These are phyloP conservation scores for Strix uralensis DNA, from an alignment of 2,113 vertebrate species.

Conservation along the genomic window DNA sequence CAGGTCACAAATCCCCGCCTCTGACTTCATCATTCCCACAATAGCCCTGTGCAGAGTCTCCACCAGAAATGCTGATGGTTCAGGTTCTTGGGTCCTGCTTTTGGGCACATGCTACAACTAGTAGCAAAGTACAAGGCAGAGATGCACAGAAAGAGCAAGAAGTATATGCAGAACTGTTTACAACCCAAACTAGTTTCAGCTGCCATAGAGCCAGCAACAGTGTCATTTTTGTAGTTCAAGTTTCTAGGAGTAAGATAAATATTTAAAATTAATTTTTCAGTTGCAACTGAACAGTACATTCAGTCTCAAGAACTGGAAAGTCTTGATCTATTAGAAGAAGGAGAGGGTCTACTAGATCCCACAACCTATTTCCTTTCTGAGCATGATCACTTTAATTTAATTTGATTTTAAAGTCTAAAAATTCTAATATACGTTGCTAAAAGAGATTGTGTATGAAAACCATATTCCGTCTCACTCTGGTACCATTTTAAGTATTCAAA, in stretches of 20 bases:
- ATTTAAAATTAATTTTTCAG: not conserved
- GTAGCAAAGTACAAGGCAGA: not conserved
- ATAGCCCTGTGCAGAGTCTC: not conserved
- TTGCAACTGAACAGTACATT: not conserved
- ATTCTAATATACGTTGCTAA: not conserved
- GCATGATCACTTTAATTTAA: not conserved
- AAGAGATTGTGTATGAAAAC: not conserved
- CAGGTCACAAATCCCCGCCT: not conserved
- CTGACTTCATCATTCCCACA: not conserved
- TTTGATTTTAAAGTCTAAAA: not conserved
- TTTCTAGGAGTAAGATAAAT: not conserved
- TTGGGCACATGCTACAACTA: not conserved
- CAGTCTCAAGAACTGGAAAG: not conserved
- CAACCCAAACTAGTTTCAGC: not conserved
- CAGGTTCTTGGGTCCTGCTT: not conserved
- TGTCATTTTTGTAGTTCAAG: not conserved
- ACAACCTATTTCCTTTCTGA: not conserved
- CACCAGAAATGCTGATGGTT: not conserved
- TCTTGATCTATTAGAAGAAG: not conserved
- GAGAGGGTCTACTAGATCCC: not conserved
- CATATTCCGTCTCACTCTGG: accelerated
- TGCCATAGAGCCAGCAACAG: not conserved
- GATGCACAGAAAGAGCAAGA: accelerated
- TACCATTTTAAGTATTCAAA: not conserved
- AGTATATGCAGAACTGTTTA: not conserved